Conservation (phyloP, 2,888 invertebrate species). For the Apodemia duryi region DNA sequence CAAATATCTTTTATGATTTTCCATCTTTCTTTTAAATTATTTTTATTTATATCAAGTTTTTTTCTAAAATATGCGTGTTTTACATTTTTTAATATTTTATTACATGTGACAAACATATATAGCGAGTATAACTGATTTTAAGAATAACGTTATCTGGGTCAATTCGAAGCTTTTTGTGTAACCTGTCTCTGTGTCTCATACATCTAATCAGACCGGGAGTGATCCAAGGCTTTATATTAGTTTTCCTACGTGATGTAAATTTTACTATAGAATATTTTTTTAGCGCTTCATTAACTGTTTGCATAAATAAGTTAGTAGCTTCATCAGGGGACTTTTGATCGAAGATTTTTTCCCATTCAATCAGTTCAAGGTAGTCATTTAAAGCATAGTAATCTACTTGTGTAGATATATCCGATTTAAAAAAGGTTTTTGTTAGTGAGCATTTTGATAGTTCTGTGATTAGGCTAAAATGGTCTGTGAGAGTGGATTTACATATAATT, state of each 20-base stretch:
- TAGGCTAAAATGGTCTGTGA: background rate
- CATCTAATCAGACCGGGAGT: too few species aligned
- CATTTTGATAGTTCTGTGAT: background rate
- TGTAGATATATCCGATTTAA: background rate
- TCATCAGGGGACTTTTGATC: background rate
- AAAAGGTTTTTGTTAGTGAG: background rate
- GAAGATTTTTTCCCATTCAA: background rate
- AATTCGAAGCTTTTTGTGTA: too few species aligned
- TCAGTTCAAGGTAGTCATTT: background rate
- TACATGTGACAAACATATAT: too few species aligned
- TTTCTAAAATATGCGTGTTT: too few species aligned
- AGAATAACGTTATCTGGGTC: too few species aligned
- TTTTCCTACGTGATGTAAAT: background rate
- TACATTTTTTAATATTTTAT: too few species aligned
- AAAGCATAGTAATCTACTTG: background rate
- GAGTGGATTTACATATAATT: conserved; percentile 1
- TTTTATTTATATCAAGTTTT: too few species aligned
- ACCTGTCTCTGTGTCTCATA: too few species aligned
- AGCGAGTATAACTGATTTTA: too few species aligned
- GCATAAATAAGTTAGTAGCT: background rate
- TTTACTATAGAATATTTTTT: background rate
- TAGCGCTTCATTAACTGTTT: background rate
- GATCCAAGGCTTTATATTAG: background rate
- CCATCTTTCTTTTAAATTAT: too few species aligned
- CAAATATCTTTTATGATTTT: too few species aligned